phyloP scores from a whole-genome alignment of 2,797 vertebrate species.

The Gambusia yucatana region DNA sequence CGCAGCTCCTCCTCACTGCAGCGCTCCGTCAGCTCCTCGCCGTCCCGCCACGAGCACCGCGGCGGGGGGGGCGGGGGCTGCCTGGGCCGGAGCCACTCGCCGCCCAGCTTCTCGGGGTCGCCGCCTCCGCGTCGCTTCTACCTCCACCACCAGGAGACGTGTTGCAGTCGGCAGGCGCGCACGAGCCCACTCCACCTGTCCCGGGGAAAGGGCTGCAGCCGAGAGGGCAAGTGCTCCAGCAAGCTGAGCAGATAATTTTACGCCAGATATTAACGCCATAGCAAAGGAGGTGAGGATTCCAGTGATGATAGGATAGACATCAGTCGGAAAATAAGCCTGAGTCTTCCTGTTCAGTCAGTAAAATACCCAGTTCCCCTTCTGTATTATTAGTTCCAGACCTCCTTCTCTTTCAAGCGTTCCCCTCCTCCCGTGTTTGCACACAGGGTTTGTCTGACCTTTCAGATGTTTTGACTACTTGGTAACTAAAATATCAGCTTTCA shows the following conservation, averaged over 20 bases:
- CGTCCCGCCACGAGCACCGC: constrained; percentile 90
- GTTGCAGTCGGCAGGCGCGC: constrained; percentile 89
- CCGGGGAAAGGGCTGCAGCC: constrained; percentile 79
- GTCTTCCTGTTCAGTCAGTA: constrained; percentile 47
- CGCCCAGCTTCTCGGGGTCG: constrained; percentile 94
- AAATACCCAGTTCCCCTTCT: constrained; percentile 8
- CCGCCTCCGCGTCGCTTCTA: constrained; percentile 91
- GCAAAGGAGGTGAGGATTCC: constrained; percentile 44
- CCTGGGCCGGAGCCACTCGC: constrained; percentile 92
- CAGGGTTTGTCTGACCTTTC: constrained; percentile 27
- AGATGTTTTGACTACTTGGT: constrained; percentile 6
- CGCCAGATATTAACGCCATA: not conserved
- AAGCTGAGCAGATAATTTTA: constrained; percentile 97
- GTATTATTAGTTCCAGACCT: constrained; percentile 21
- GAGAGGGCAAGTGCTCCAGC: constrained; percentile 91
- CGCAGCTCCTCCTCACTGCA: constrained; percentile 94
- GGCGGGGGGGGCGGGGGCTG: constrained; percentile 76
- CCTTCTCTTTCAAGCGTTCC: constrained; percentile 18
- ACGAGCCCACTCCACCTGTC: constrained; percentile 83
- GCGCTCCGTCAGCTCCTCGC: constrained; percentile 95
- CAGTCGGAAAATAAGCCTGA: constrained; percentile 33
- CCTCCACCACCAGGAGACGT: constrained; percentile 90
- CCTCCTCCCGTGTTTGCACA: constrained; percentile 29
- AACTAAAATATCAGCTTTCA: not conserved
- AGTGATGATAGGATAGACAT: constrained; percentile 20